Base-by-base conservation (phyloP, 2,888 invertebrate species). In the Plebejus melissa region DNA sequence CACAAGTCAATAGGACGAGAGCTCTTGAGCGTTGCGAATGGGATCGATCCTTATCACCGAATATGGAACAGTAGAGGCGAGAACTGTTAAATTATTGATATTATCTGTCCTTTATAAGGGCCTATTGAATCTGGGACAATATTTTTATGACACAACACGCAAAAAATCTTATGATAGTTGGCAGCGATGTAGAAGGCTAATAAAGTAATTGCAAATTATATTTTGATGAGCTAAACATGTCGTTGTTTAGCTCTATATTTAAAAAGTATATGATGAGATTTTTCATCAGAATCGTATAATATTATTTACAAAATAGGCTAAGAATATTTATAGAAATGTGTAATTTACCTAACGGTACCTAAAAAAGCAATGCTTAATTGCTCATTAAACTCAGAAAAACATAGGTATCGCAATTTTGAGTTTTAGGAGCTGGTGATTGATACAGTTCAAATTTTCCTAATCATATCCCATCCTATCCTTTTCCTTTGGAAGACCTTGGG, bases 61-160 rank as follows among this genome's bases (percentile, higher is more conserved):
- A 54, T 72, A 13, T 54, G 72, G 65, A 5, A 65, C 16, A 71
- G 32, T 54, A 50, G 82, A 86, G 82, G 89, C 84, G 85, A 84
- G 83, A 85, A 89, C 90, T 90, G 91, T 91, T 88, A 91, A 90
- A 91, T 91, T 86, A 84, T 82, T 84, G 91, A 91, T 91, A 80
- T 79, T 90, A 91, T 91, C 90, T 85, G 57, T 79, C 74, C 78
- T 80, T 81, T 83, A 83, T 79, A 79, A 82, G 78, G 82, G 81
- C 80, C 80, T 81, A 76, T 77, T 77, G 76, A 75, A 78, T 81
- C 80, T 81, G 81, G 77, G 80, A 78, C 77, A 79, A 7, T 65
- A 74, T 74, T 74, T 65, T 65, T 74, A 60, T 65, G 41, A 36
- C 13, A 32, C 65, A 65, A 65, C 13, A 32, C 11, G 65, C 28